Base-by-base conservation (phyloP, 1,140 invertebrate species). In the Asbolus verrucosus region DNA sequence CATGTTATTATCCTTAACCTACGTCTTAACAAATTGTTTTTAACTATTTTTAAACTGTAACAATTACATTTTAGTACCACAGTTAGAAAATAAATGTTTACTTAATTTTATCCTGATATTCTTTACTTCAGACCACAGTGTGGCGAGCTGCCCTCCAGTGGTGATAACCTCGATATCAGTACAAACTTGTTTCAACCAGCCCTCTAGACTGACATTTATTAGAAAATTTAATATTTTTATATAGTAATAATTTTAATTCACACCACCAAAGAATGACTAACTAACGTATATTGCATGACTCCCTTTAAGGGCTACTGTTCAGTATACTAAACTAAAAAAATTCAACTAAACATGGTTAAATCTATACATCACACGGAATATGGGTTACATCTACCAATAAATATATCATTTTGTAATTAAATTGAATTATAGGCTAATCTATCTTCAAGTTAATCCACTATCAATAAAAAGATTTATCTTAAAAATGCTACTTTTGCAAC, bases 21-120 rank as follows among this genome's bases (percentile, higher is more conserved):
- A 39, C 30, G 14, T 62, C 59, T 67, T 33, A 30, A 68, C 46
- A 61, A 60, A 11, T 61, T 36, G 8, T 27, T 18, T 30, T 50
- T 63, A 70, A 70, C 46, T 65, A 65, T 65, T 54, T 36, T 65
- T 65, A 50, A 60, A 69, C 30, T 54, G 65, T 70, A 71, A 71
- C 69, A 71, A 71, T 60, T 59, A 66, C 59, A 46, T 43, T 38
- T 62, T 62, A 62, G 59, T 62, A 62, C 59, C 59, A 62, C 59
- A 62, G 59, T 62, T 62, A 62, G 36, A 62, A 54, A 54, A 27
- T 54, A 54, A 54, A 54, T 54, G 21, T 54, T 36, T 36, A 54
- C 46, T 24, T 21, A 13, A 1, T 54, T 21, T 50, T 21, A 21
- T 9, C 21, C 11, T n/a, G 33, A 36, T n/a, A n/a, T 36, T 36